Base-by-base conservation (phyloP, 2,888 invertebrate species). In the Pyrgus malvae region DNA sequence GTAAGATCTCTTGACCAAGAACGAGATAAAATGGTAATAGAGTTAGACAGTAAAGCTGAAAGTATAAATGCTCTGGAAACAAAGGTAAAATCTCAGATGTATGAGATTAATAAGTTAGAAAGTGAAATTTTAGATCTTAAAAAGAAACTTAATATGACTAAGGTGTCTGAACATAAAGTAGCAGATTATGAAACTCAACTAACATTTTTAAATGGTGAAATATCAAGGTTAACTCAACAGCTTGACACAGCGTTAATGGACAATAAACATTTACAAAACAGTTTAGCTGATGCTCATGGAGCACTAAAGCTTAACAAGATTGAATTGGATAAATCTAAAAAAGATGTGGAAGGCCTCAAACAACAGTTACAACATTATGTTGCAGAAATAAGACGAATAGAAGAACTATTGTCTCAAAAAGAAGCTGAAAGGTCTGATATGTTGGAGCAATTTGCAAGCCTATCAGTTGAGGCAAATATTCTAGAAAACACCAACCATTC, bases 351-450 rank as follows among this genome's bases (percentile, higher is more conserved):
- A 53, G 92, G 93, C 64, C 82, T 96, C 59, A 95, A 94, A 73
- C 91, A 93, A 59, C 95, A 96, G 72, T 79, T 96, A 57, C 95
- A 95, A 69, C 94, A 95, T 68, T 96, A 96, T 82, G 95, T 96
- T 3, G 92, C 93, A 65, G 95, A 96, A 89, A 94, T 96, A 11
- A 93, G 95, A 69, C 91, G 95, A 66, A 94, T 94, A 58, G 96
- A 96, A 78, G 95, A 96, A 67, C 80, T 95, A 55, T 87, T 96
- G 23, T 92, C 93, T 55, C 91, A 93, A 25, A 84, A 96, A 93
- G 96, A 96, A 83, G 92, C 93, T 57, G 96, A 96, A 81, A 91
- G 96, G 55, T 93, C 93, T 56, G 95, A 95, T 74, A 93, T 96
- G 93, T 74, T 96, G 65, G 95, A 96, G 70, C 94, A 96, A 65